These are phyloP conservation scores for Lasioglossum pauxillum DNA, from an alignment of 2,888 invertebrate genomes.

Conservation along the genomic window DNA sequence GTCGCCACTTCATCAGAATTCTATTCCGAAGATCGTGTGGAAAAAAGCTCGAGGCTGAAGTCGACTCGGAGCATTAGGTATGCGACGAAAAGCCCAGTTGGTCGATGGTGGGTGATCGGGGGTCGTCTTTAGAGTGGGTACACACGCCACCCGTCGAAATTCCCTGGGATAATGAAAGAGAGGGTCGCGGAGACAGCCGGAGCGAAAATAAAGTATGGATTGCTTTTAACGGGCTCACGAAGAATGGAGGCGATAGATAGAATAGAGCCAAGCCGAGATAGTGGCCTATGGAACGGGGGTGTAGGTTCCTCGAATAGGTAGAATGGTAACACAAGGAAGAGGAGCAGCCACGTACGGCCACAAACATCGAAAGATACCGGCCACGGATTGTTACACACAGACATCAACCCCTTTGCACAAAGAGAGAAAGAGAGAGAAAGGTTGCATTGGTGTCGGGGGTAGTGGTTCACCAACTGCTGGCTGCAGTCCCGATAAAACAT, in stretches of 20 bases:
- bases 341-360: constrained; percentile 37
- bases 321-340: constrained; percentile 22
- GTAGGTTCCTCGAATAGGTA: constrained; percentile 36
- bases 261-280: constrained; percentile 61
- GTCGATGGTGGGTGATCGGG: neutral
- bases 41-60: neutral
- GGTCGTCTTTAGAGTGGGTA: constrained; percentile 50
- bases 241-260: constrained; percentile 74
- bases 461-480: constrained; percentile 61
- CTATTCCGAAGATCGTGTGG: neutral
- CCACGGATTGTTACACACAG: constrained; percentile 40
- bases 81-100: neutral
- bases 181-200: constrained; percentile 58
- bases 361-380: constrained; percentile 21
- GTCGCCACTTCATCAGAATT: neutral
- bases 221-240: constrained; percentile 78
- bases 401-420: neutral
- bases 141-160: constrained; percentile 69
- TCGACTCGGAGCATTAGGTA: neutral
- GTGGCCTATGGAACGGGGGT: constrained; percentile 30
- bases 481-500: constrained; percentile 78
- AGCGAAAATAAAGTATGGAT: constrained; percentile 78
- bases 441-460: constrained; percentile 39
- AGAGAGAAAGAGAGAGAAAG: neutral
- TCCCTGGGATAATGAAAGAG: constrained; percentile 72